Conservation (phyloP, 2,888 invertebrate species). For the Erannis defoliaria region DNA sequence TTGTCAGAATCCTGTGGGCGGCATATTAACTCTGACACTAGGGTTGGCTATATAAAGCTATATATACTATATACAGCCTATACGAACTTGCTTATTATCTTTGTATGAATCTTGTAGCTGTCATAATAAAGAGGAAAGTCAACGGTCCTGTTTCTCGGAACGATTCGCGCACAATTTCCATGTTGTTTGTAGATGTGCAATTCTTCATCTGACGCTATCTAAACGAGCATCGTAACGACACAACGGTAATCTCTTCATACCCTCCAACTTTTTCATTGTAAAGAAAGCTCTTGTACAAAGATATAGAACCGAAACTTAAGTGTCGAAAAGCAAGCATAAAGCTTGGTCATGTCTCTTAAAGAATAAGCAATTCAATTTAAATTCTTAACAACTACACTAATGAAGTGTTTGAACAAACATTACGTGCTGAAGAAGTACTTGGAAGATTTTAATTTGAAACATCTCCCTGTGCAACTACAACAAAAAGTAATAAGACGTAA, state of each 20-base stretch:
- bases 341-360: constrained; percentile 60
- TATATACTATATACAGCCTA: no score
- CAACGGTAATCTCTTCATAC: constrained; percentile 77
- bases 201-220: constrained; percentile 81
- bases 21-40: no score
- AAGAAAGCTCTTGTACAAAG: constrained; percentile 55
- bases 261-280: constrained; percentile 54
- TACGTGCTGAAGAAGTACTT: no score
- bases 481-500: no score
- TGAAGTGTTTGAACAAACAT: constrained; percentile 14
- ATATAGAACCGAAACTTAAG: constrained; percentile 46
- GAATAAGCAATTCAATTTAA: constrained; percentile 49
- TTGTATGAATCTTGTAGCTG: no score
- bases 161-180: constrained; percentile 55
- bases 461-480: no score
- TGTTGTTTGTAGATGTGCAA: constrained; percentile 76
- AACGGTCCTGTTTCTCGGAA: constrained; percentile 50
- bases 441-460: no score
- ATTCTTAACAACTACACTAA: constrained; percentile 38
- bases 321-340: constrained; percentile 11
- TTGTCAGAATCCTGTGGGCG: no score
- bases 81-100: no score
- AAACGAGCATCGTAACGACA: constrained; percentile 85
- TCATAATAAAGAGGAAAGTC: constrained; percentile 18
- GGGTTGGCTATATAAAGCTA: no score